Evolutionary conservation across 2,888 invertebrate species (phyloP).

Genomic region (Anodontia alba): DNA sequence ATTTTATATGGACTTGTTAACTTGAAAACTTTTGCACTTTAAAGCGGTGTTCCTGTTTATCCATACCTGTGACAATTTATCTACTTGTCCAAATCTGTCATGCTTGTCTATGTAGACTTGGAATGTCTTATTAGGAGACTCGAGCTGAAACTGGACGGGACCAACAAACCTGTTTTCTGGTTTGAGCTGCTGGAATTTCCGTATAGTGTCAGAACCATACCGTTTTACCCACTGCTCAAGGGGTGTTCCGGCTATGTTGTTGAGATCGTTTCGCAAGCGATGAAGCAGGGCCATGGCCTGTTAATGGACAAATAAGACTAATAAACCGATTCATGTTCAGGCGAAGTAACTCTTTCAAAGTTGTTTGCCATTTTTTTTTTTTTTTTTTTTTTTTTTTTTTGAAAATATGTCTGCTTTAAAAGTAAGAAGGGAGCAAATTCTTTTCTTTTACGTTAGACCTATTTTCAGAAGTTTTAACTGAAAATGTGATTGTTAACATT

Average conservation of each 20-base stretch:
- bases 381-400: no score
- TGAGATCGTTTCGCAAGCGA: constrained; percentile 90
- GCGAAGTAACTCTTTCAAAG: no score
- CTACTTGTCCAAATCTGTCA: constrained; percentile 93
- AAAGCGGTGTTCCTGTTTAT: no score
- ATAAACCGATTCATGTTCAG: no score
- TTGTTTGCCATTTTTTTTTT: no score
- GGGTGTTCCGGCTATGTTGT: constrained; percentile 93
- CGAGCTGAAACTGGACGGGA: constrained; percentile 93
- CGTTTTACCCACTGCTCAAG: constrained; percentile 96
- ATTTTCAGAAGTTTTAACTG: no score
- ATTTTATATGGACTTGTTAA: no score
- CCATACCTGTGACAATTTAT: constrained; percentile 96
- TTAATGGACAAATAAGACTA: constrained; percentile 26
- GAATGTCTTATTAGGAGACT: constrained; percentile 93
- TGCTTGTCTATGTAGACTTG: constrained; percentile 98
- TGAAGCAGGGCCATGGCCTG: constrained; percentile 96
- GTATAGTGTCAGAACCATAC: constrained; percentile 92
- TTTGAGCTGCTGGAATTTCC: constrained; percentile 90
- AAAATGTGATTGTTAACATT: no score
- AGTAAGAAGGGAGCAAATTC: no score
- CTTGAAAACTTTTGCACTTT: no score
- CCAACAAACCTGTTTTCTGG: constrained; percentile 86
- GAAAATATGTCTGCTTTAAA: no score
- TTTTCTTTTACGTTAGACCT: no score